phyloP scores from a whole-genome alignment of 1,140 invertebrate species.

The Anastrepha ludens region DNA sequence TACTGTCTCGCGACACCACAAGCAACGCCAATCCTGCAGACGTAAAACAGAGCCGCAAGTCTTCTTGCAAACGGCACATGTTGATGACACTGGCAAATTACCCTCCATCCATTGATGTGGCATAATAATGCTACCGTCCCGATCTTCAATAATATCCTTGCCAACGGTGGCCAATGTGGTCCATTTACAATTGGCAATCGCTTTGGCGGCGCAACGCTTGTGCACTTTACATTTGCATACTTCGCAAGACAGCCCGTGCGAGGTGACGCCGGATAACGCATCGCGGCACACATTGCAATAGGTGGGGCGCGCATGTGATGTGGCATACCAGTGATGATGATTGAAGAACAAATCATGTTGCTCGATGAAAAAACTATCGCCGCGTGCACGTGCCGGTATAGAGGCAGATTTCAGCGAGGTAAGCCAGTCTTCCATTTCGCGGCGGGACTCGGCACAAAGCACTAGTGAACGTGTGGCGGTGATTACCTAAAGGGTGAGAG shows the following conservation, averaged over 20 bases:
- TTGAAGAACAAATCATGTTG: slow-evolving; percentile 86
- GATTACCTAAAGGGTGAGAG: slow-evolving; percentile 82
- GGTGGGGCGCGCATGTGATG: slow-evolving; percentile 94
- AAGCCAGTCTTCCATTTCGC: slow-evolving; percentile 95
- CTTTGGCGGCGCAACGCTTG: slow-evolving; percentile 93
- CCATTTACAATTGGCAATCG: slow-evolving; percentile 97
- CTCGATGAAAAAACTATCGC: slow-evolving; percentile 76
- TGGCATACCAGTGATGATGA: slow-evolving; percentile 92
- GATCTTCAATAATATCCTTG: slow-evolving; percentile 94
- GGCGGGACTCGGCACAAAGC: slow-evolving; percentile 85
- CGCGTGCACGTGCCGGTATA: slow-evolving; percentile 78
- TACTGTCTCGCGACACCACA: slow-evolving; percentile 95
- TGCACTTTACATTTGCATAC: slow-evolving; percentile 98
- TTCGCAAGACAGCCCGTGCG: slow-evolving; percentile 95
- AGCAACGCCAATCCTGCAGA: slow-evolving; percentile 95
- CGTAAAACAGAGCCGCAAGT: slow-evolving; percentile 96
- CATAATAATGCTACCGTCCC: slow-evolving; percentile 93
- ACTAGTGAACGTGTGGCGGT: slow-evolving; percentile 89
- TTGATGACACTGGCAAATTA: slow-evolving; percentile 94
- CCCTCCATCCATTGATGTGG: slow-evolving; percentile 99
- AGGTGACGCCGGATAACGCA: slow-evolving; percentile 92
- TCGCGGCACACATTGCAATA: slow-evolving; percentile 98
- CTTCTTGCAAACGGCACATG: slow-evolving; percentile 96
- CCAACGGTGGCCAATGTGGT: slow-evolving; percentile 94
- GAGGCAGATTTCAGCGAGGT: slow-evolving; percentile 83